Evolutionary conservation across 1,140 invertebrate genomes (phyloP), one percentile per base, ranked within the genome.

Genomic region (Scaptomyza hsui): DNA sequence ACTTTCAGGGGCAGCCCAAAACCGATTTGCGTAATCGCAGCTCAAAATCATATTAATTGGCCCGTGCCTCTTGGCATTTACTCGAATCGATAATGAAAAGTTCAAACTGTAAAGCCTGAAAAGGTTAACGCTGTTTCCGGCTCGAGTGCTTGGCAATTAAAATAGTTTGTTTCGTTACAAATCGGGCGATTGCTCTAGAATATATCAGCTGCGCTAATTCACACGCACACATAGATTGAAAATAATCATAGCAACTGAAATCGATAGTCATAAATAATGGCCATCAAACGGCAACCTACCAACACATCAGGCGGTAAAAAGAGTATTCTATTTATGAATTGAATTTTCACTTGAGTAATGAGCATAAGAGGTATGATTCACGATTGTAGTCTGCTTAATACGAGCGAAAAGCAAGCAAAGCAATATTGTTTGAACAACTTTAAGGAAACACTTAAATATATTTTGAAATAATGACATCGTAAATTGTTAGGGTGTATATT

Each of bases 181-280:
- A 44, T 57, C 45, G 61, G 64, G 64, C 61, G 68, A 57, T 64
- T 47, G 51, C 13, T 26, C 13, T 13, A 19, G 18, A 13, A 19
- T 18, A 18, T 49, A 77, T 48, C 82, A 86, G 75, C 73, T 85
- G 81, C 62, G 59, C 45, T 7, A 47, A 48, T 77, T 86, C 82
- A 61, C 81, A 86, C 49, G 72, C 26, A 57, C 19, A 24, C 35
- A 37, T 19, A 41, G 13, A 45, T 29, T 32, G 6, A 26, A 15
- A 35, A 4, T 45, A 26, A 29, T 35, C 21, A 21, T 35, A 26
- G 29, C 3, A 2, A 39, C 60, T 60, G 61, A 45, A 85, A 86
- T 77, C 80, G 78, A 86, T 85, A 85, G 57, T 51, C 77, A 77
- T 86, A 81, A 82, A 85, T 80, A 76, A 63, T 49, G 64, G 72